Evolutionary conservation across 2,113 vertebrate genomes (phyloP), one percentile per base, ranked within the genome.

Genomic region (Sapayoa aenigma): DNA sequence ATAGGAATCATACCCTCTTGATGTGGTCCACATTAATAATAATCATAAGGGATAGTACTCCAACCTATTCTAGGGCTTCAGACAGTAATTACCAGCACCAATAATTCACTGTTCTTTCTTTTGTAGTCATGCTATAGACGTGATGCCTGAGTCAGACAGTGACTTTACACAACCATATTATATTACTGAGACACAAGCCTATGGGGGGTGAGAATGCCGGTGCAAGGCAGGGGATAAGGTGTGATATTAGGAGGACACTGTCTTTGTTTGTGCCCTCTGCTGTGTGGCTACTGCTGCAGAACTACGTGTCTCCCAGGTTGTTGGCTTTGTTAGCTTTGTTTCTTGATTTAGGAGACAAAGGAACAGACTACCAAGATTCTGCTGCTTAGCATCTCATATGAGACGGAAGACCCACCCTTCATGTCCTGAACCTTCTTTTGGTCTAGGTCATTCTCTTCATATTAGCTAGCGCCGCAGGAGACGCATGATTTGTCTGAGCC

Each of bases 111-210:
- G 4, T 3, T 52, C 50, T 65, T 66, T 47, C 65, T 84, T 96
- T 59, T 9, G 1, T 60, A 47, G 23, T 52, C 27, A 1, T 42
- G 23, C 37, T 35, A 1, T 15, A 41, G n/a, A 31, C 79, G 72
- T 37, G 71, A 85, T 63, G 52, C n/a, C 12, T 14, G 53, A 71
- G 47, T 41, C 56, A 79, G 39, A 28, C 35, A 39, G 14, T 59
- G 69, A 49, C 55, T 87, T 85, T 46, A 46, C 13, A 44, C 59
- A 62, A 9, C 17, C 15, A 30, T 19, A 24, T 21, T 39, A 0
- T 35, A 14, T 28, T 1, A 0, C 41, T 89, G 68, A 84, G 50
- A 77, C 23, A 22, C 0, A 1, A 63, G 16, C 33, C 50, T 13
- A 9, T 33, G 24, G 46, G 73, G 89, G 60, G 28, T 53, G 55